phyloP scores from a whole-genome alignment of 2,888 invertebrate species.

The Heliconius erato region DNA sequence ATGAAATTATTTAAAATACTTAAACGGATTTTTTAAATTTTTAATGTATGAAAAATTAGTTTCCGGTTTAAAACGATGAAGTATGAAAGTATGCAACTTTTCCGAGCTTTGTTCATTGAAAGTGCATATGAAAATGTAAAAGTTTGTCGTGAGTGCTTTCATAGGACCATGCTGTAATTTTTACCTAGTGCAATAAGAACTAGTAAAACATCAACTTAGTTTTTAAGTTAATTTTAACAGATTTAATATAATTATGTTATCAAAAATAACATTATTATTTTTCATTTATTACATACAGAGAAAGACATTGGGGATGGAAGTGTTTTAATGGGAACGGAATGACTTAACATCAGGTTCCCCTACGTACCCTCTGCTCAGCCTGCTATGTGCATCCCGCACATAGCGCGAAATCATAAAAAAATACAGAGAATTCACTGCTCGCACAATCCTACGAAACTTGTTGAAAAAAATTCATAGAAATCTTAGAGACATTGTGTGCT shows the following conservation, averaged over 20 bases:
- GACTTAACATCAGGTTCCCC: no score
- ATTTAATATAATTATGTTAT: background rate
- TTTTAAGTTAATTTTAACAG: background rate
- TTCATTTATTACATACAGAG: background rate
- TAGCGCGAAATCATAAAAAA: no score
- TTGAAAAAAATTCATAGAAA: no score
- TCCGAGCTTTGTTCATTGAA: background rate
- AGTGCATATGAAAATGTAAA: background rate
- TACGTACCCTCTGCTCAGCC: no score
- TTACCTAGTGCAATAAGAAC: background rate
- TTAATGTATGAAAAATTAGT: background rate
- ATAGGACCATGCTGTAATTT: background rate
- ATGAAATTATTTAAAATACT: background rate
- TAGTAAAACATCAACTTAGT: background rate
- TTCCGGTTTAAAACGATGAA: background rate
- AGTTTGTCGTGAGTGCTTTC: constrained; percentile 18
- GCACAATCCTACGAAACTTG: no score
- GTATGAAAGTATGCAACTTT: constrained; percentile 14
- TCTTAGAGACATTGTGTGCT: no score
- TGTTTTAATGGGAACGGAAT: no score
- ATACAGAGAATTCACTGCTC: no score
- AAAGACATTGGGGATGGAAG: no score
- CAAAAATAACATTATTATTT: background rate
- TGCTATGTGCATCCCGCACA: no score
- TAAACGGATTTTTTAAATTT: background rate